These are phyloP conservation scores for Mamestra configurata DNA, from an alignment of 1,140 invertebrate species.

Conservation along the genomic window DNA sequence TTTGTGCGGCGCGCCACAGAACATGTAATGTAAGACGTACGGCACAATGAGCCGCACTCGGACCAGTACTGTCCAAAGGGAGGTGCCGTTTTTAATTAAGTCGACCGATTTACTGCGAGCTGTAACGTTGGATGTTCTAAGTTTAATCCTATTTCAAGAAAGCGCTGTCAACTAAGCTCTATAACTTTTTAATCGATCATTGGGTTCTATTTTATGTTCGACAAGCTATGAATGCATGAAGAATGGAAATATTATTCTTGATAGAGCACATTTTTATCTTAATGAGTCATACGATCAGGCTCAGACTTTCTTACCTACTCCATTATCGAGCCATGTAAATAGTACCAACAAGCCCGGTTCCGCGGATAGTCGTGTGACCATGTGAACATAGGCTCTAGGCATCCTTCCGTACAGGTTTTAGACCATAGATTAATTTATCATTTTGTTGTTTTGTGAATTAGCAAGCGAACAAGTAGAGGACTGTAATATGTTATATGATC, in stretches of 20 bases:
- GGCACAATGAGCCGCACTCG: conserved; percentile 40
- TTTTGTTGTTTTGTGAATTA: conserved; percentile 26
- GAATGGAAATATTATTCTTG: too few relatives aligned
- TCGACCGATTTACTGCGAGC: conserved; percentile 29
- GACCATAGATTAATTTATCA: conserved; percentile 14
- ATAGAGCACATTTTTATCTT: too few relatives aligned
- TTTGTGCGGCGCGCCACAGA: conserved; percentile 66
- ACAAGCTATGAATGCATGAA: neutral
- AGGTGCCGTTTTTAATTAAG: conserved; percentile 45
- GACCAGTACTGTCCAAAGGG: neutral
- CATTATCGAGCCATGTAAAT: neutral
- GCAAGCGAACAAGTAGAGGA: neutral
- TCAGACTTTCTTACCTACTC: neutral
- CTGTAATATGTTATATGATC: too few relatives aligned
- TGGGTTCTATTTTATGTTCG: neutral
- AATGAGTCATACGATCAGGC: neutral
- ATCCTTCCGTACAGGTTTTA: conserved; percentile 21
- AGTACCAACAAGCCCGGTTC: neutral
- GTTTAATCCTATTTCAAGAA: neutral
- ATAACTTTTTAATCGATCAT: neutral
- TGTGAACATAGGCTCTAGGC: conserved; percentile 11
- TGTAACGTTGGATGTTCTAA: neutral
- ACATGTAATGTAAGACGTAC: conserved; percentile 51
- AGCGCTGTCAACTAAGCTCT: neutral
- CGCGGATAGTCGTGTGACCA: conserved; percentile 12